Percentiles rank a stretch among this genome's conserved stretches.
Evolutionary conservation across 1,140 invertebrate species (phyloP).

Genomic region (Trichonephila inaurata): DNA sequence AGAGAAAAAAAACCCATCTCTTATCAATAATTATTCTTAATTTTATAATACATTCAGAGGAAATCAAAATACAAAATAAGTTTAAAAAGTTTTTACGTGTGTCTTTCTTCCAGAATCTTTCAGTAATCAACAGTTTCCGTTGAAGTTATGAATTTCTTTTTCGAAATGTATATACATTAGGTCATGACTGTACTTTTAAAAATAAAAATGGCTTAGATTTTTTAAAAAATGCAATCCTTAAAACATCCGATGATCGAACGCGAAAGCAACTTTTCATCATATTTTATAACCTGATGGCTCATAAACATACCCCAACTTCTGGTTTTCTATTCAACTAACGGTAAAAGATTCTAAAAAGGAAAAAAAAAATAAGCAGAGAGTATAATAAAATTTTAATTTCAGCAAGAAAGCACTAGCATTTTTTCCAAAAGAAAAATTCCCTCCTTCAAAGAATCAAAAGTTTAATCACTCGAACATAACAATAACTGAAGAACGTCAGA

Average conservation of each 20-base stretch:
- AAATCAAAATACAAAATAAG: too few relatives aligned
- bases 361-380: not conserved
- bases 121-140: too few relatives aligned
- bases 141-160: too few relatives aligned
- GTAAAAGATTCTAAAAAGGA: conserved; percentile 2
- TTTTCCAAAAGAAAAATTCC: not conserved
- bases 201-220: not conserved
- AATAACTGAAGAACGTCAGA: conserved; percentile 1
- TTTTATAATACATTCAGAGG: too few relatives aligned
- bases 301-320: not conserved
- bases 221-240: not conserved
- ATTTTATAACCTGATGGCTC: not conserved
- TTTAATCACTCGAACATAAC: conserved; percentile 27
- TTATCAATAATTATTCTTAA: too few relatives aligned
- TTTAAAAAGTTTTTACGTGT: too few relatives aligned
- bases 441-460: conserved; percentile 9
- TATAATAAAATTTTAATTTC: conserved; percentile 1
- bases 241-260: not conserved
- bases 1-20: too few relatives aligned
- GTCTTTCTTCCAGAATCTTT: too few relatives aligned
- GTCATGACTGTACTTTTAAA: not conserved
- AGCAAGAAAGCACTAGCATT: not conserved
- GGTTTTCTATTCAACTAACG: not conserved
- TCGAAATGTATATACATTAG: not conserved
- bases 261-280: conserved; percentile 2